Evolutionary conservation across 1,140 invertebrate species (phyloP).

Genomic region (Drosophila arawakana): DNA sequence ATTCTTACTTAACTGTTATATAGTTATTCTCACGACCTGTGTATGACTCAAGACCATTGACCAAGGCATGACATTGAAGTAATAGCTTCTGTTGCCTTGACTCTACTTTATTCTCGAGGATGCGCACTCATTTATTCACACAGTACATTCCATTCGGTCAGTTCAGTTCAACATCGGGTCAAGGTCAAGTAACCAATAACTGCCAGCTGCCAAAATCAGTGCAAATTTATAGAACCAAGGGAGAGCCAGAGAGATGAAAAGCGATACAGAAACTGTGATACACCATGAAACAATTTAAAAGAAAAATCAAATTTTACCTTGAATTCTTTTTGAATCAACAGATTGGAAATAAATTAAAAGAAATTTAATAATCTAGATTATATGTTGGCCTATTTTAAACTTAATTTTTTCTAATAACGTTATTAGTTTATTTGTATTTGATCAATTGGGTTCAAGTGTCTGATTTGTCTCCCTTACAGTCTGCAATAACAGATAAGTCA

Average conservation of each 20-base stretch:
- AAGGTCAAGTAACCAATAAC: constrained; percentile 48
- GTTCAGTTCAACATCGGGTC: constrained; percentile 43
- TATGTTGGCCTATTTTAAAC: too few relatives aligned
- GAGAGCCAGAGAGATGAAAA: background rate
- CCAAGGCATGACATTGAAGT: background rate
- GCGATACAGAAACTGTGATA: background rate
- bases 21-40: too few relatives aligned
- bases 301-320: background rate
- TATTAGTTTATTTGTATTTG: too few relatives aligned
- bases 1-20: too few relatives aligned
- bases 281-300: background rate
- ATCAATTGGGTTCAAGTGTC: too few relatives aligned
- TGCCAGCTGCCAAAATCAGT: background rate
- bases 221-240: background rate
- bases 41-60: background rate
- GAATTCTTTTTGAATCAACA: background rate
- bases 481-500: too few relatives aligned
- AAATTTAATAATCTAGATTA: too few relatives aligned
- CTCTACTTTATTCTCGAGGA: background rate
- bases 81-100: background rate
- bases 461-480: too few relatives aligned
- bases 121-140: constrained; percentile 30
- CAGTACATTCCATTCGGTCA: constrained; percentile 24
- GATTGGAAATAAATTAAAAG: too few relatives aligned
- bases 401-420: too few relatives aligned